Evolutionary conservation across 2,113 vertebrate genomes (phyloP).

Genomic region (Mus musculus): DNA sequence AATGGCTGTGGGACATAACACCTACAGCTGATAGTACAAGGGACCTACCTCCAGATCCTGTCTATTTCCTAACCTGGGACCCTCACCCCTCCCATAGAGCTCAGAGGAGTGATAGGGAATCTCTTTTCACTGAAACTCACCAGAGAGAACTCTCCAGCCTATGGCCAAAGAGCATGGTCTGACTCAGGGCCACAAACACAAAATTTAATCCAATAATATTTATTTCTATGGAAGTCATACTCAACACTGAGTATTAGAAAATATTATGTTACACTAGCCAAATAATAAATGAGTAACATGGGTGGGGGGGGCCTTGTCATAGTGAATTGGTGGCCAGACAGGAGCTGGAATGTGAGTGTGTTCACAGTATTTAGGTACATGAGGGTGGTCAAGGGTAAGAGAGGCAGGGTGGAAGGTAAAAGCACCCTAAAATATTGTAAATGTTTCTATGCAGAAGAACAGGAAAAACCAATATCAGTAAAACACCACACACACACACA

Average conservation of each 20-base stretch:
- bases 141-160: not conserved
- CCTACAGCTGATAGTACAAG: fast-evolving
- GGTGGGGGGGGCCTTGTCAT: not conserved
- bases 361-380: fast-evolving
- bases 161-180: not conserved
- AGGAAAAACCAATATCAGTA: not conserved
- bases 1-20: not conserved
- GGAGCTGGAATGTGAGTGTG: not conserved
- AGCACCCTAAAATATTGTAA: not conserved
- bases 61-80: not conserved
- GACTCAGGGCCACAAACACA: not conserved
- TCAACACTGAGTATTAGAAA: not conserved
- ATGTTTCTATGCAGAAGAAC: not conserved
- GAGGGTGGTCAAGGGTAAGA: not conserved
- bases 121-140: not conserved
- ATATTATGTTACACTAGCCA: not conserved
- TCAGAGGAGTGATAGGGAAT: not conserved
- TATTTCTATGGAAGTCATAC: not conserved
- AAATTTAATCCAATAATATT: not conserved
- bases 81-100: not conserved
- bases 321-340: not conserved
- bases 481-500: not conserved
- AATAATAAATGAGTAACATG: not conserved
- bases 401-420: not conserved
- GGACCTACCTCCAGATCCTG: not conserved